Evolutionary conservation across 2,888 invertebrate species (phyloP).

Genomic region (Brachyptera putata): DNA sequence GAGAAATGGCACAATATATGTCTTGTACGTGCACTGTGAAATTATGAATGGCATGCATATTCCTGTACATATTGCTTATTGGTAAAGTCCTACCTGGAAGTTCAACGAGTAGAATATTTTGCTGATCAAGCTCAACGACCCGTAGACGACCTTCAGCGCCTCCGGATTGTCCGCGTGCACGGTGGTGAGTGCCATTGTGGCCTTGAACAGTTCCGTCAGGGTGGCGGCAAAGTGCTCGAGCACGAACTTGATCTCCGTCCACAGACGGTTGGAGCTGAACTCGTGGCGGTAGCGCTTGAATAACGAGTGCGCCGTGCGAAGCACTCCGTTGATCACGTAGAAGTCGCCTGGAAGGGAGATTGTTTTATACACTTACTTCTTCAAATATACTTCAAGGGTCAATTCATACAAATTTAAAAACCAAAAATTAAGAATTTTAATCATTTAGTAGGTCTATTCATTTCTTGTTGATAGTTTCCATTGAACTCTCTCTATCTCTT

Average conservation of each 20-base stretch:
- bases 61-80: too few species aligned
- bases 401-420: too few species aligned
- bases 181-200: conserved; percentile 75
- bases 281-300: conserved; percentile 95
- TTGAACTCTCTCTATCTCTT: too few species aligned
- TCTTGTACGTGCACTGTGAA: too few species aligned
- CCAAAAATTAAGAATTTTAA: too few species aligned
- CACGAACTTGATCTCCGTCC: conserved; percentile 97
- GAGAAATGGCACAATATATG: too few species aligned
- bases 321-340: conserved; percentile 88
- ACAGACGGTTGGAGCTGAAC: conserved; percentile 89
- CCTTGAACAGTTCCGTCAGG: conserved; percentile 85
- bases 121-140: conserved; percentile 80
- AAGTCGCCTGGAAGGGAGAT: conserved; percentile 69
- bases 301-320: conserved; percentile 92
- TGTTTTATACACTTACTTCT: too few species aligned
- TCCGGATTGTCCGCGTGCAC: conserved; percentile 73
- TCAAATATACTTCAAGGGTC: too few species aligned
- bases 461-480: too few species aligned
- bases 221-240: conserved; percentile 90
- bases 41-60: too few species aligned
- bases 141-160: conserved; percentile 81
- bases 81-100: conserved; percentile 70
- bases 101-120: conserved; percentile 97
- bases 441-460: too few species aligned